Evolutionary conservation across 1,140 invertebrate species (phyloP), one percentile per base, ranked within the genome.

Genomic region (Chrysoperla carnea): DNA sequence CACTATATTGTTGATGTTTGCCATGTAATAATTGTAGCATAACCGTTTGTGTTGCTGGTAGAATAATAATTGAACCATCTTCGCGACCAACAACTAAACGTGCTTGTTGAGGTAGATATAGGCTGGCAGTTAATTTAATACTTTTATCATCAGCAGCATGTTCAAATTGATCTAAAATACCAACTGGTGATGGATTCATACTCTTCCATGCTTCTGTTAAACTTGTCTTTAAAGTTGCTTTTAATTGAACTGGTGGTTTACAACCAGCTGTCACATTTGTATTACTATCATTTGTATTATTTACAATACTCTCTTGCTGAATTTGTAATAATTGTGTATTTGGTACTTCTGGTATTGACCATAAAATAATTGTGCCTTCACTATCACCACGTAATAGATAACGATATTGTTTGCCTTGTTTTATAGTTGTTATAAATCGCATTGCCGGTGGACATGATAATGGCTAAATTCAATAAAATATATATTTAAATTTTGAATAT

Each of bases 41-140:
- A 2, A 98, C 82, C 6, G 91, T 91, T 57, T 96, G 88, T 1
- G 89, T 92, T 1, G 91, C 94, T 17, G 93, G 88, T 6, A 95
- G 81, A 41, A 99, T 94, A n/a, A 97, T 80, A 46, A 99, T 96
- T 37, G 84, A 84, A 11, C 95, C 95, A 62, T 99, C 92, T 58
- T 93, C 85, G 29, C 93, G 69, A 4, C 95, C 95, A 48, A 94
- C 85, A 5, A 96, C 90, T 31, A 99, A 60, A 17, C 89, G 77
- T 54, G 91, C 92, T 56, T 96, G 90, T 28, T 84, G 77, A 6
- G 93, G 79, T 15, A 98, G 67, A 62, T 93, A 98, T 45, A 98
- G 87, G 43, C 85, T 91, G 8, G 89, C 81, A 0, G 88, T 92
- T 35, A 94, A 66, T 53, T 86, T 85, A 7, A 87, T 75, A 46